These are phyloP conservation scores for Heteromyza rotundicornis DNA, from an alignment of 2,888 invertebrate genomes.

Conservation along the genomic window DNA sequence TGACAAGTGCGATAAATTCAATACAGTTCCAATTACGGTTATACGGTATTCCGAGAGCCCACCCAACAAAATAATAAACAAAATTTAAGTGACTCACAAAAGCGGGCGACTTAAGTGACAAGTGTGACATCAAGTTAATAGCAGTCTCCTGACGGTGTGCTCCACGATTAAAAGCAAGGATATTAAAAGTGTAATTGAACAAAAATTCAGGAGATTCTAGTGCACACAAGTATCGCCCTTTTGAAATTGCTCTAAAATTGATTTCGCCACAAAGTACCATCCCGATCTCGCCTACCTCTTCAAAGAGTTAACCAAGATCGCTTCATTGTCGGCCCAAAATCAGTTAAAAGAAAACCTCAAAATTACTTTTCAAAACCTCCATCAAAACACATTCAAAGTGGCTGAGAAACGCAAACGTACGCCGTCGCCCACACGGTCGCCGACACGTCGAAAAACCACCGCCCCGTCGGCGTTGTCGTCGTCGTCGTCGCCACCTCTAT, in stretches of 20 bases:
- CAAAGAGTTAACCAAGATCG: too few species aligned
- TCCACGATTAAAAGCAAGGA: background rate
- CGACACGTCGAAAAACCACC: slow-evolving; percentile 47
- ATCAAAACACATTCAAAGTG: slow-evolving; percentile 52
- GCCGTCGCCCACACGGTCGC: slow-evolving; percentile 57
- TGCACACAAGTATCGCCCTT: too few species aligned
- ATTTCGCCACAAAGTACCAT: too few species aligned
- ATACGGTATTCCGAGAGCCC: too few species aligned
- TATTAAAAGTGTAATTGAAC: slow-evolving; percentile 5
- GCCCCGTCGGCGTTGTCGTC: slow-evolving; percentile 22
- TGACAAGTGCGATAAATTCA: too few species aligned
- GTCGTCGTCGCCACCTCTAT: slow-evolving; percentile 12
- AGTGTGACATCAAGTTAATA: too few species aligned
- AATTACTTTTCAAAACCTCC: slow-evolving; percentile 21
- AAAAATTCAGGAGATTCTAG: too few species aligned
- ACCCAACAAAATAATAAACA: slow-evolving; percentile 13
- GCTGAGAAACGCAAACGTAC: slow-evolving; percentile 61
- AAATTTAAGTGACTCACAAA: slow-evolving; percentile 3
- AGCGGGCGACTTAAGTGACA: background rate
- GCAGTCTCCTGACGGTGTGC: background rate
- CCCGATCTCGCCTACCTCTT: too few species aligned
- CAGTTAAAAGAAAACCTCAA: slow-evolving; percentile 3
- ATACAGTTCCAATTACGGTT: too few species aligned
- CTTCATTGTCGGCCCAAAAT: background rate
- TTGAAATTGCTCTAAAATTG: too few species aligned